Evolutionary conservation across 2,797 vertebrate species (phyloP), one percentile per base, ranked within the genome.

Genomic region (Pipistrellus pygmaeus): DNA sequence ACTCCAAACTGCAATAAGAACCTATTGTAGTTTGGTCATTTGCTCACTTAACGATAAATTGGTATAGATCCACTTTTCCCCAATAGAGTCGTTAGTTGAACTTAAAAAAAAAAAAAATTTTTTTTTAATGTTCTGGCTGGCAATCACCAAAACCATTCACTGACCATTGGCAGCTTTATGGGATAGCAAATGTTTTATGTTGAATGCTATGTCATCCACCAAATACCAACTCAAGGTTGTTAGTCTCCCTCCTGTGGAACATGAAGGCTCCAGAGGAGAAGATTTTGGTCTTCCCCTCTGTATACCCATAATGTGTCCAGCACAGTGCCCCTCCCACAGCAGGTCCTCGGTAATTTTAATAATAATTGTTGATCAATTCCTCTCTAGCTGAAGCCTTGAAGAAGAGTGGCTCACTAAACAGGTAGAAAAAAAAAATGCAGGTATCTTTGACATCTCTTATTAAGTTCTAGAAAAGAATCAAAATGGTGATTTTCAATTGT

Each of bases 401-500:
- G 46, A 80, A 81, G 4, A 90, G 14, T 53, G 21, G 21, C 3
- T 73, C 25, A 89, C 53, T 75, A 93, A 41, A 60, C 48, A 92
- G 20, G 13, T 78, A 78, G 57, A 83, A 11, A 44, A 44, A 44
- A 44, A 17, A 85, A 75, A 85, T 78, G 10, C 11, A 46, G n/a
- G 14, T 53, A 71, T n/a, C 88, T 75, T 71, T 90, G 60, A 93
- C 93, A 77, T 73, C 23, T 72, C 73, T 93, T 48, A 44, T n/a
- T 81, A 60, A 21, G 17, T 73, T 95, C 69, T 85, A 20, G 13
- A 44, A 93, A 55, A 21, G 23, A 2, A 44, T 60, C 38, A 64
- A 94, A 91, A 90, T 17, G 14, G 35, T 53, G 11, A 30, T 66
- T 96, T 96, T 87, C 48, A 46, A 62, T n/a, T 68, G 23, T 76